phyloP scores from a whole-genome alignment of 1,140 invertebrate species.

The Kradibia gibbosae region DNA sequence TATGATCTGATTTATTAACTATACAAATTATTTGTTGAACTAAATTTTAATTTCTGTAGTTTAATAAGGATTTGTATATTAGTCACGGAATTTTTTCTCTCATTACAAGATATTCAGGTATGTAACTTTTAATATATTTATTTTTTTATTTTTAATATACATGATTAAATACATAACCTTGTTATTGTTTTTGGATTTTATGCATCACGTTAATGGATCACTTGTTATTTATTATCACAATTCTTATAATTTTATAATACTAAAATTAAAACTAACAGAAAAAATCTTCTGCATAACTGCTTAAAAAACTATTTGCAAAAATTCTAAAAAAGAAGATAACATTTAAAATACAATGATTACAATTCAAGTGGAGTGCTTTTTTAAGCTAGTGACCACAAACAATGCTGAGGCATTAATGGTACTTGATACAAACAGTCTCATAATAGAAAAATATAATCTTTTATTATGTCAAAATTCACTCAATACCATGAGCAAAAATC shows the following conservation, averaged over 20 bases:
- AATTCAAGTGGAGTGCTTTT: slow-evolving; percentile 27
- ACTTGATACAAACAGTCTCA: slow-evolving; percentile 30
- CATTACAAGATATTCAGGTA: background rate
- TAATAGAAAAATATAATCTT: slow-evolving; percentile 48
- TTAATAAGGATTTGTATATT: background rate
- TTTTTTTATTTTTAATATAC: slow-evolving; percentile 39
- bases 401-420: slow-evolving; percentile 37
- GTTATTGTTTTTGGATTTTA: slow-evolving; percentile 49
- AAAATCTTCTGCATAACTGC: slow-evolving; percentile 1
- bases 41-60: background rate
- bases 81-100: background rate
- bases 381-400: slow-evolving; percentile 34
- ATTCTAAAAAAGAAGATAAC: slow-evolving; percentile 48
- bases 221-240: slow-evolving; percentile 48
- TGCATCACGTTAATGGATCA: slow-evolving; percentile 49
- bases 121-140: slow-evolving; percentile 40
- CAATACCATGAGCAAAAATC: slow-evolving; percentile 98
- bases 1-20: background rate
- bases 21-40: background rate
- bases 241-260: slow-evolving; percentile 41
- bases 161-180: slow-evolving; percentile 40
- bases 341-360: slow-evolving; percentile 39
- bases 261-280: slow-evolving; percentile 45
- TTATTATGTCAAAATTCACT: slow-evolving; percentile 74
- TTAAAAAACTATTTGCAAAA: slow-evolving; percentile 40